phyloP scores from a whole-genome alignment of 2,113 vertebrate genomes.

The Hemiprocne comata region DNA sequence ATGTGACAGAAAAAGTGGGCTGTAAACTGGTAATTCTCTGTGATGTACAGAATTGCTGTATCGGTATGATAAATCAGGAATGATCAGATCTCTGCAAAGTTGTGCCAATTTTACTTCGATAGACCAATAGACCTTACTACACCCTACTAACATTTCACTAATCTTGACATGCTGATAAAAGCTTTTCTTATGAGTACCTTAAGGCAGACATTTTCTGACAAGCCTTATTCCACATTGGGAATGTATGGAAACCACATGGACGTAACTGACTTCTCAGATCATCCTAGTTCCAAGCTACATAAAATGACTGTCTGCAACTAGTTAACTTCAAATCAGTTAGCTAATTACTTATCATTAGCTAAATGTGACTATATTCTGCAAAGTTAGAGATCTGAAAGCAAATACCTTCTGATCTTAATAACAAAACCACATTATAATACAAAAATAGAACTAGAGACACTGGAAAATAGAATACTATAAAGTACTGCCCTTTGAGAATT shows the following conservation, averaged over 20 bases:
- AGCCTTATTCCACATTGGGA: not conserved
- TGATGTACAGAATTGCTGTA: not conserved
- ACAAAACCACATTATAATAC: not conserved
- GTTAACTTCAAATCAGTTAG: not conserved
- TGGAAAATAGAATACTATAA: not conserved
- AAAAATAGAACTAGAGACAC: not conserved
- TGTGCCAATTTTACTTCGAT: not conserved
- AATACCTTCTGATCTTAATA: not conserved
- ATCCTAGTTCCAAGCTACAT: not conserved
- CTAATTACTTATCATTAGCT: not conserved
- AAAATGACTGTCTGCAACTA: not conserved
- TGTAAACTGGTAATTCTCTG: not conserved
- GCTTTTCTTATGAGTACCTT: not conserved
- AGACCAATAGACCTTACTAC: not conserved
- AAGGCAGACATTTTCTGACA: not conserved
- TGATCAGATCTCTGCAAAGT: not conserved
- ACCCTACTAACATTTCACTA: not conserved
- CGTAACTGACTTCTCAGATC: not conserved
- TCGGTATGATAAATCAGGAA: not conserved
- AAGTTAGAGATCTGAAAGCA: not conserved
- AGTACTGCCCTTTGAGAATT: not conserved
- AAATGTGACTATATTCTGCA: not conserved
- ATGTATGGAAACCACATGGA: not conserved
- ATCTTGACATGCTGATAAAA: not conserved
- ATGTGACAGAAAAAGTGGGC: not conserved